Evolutionary conservation across 2,888 invertebrate genomes (phyloP), one percentile per base, ranked within the genome.

Genomic region (Oscheius sp.): DNA sequence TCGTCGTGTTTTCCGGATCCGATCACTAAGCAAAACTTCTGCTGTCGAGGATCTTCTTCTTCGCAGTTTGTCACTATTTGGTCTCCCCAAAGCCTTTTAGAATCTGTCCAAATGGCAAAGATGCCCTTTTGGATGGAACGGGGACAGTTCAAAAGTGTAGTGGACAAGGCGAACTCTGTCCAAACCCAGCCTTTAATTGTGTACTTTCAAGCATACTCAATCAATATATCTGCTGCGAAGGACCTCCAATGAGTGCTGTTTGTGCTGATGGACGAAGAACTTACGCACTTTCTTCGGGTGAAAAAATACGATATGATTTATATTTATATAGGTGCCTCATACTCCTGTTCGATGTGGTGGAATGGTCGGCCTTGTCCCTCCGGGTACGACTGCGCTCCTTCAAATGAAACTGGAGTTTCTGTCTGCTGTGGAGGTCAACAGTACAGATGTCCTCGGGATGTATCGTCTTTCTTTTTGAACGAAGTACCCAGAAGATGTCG

Each of bases 231-330:
- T 85, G 85, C 37, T 85, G 85, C 63, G 85, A 85, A 4, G 63
- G 63, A 5, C 74, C 73, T 12, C 39, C 58, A 3, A 48, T 45
- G 0, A 52, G 57, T 3, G 75, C 79, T 3, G 65, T 70, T 12
- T 84, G 84, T 72, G 80, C 81, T 10, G 83, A 84, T 68, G 84
- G 84, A 33, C 69, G 82, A 42, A 80, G 81, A 33, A 80, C 82
- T 0, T 84, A 82, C n/a, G n/a, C n/a, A n/a, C n/a, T 20, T 3
- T 27, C 50, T 52, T 52, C 50, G 1, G n/a, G 10, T 3, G 50
- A 27, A 27, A 27, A 52, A 52, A 52, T 52, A 31, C 31, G 31
- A 25, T 20, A 10, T 48, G 12, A 17, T 20, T 6, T 5, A 25
- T 6, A 25, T 48, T 48, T 48, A 20, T 23, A n/a, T 25, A 3